Conservation (phyloP, 1,140 invertebrate species). For the Macrocentrus cingulum region DNA sequence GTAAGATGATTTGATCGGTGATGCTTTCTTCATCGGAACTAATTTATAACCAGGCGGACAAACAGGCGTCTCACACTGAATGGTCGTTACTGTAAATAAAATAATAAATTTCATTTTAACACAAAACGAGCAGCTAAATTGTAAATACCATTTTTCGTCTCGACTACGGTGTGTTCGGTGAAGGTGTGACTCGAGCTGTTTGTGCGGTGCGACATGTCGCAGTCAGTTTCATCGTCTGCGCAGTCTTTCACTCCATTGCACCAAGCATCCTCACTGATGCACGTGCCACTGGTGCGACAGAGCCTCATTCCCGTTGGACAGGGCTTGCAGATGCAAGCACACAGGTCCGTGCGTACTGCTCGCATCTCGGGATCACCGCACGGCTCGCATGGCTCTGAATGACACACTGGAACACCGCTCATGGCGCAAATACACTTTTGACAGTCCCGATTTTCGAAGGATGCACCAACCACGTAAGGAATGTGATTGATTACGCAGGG, state of each 20-base stretch:
- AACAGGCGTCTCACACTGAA: slow-evolving; percentile 52
- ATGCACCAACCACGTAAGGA: slow-evolving; percentile 68
- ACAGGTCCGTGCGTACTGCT: slow-evolving; percentile 60
- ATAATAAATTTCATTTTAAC: background rate
- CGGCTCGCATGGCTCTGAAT: slow-evolving; percentile 66
- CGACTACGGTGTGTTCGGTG: slow-evolving; percentile 30
- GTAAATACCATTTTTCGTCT: slow-evolving; percentile 38
- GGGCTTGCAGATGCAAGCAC: slow-evolving; percentile 73
- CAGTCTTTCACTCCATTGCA: slow-evolving; percentile 84
- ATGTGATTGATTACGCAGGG: slow-evolving; percentile 73
- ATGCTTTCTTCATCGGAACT: slow-evolving; percentile 40
- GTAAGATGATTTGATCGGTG: slow-evolving; percentile 32
- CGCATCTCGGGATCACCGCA: slow-evolving; percentile 64
- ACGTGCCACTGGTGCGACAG: slow-evolving; percentile 75
- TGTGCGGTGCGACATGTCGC: slow-evolving; percentile 48
- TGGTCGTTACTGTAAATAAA: slow-evolving; percentile 10
- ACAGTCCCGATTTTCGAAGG: slow-evolving; percentile 71
- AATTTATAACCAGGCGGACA: slow-evolving; percentile 65
- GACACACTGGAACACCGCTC: slow-evolving; percentile 69
- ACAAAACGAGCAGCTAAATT: too few relatives aligned
- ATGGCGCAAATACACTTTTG: slow-evolving; percentile 76
- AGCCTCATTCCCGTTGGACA: slow-evolving; percentile 67
- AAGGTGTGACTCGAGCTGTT: slow-evolving; percentile 15
- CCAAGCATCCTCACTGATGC: slow-evolving; percentile 71
- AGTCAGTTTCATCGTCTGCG: slow-evolving; percentile 78